Evolutionary conservation across 2,888 invertebrate species (phyloP).

Genomic region (Notodonta ziczac): DNA sequence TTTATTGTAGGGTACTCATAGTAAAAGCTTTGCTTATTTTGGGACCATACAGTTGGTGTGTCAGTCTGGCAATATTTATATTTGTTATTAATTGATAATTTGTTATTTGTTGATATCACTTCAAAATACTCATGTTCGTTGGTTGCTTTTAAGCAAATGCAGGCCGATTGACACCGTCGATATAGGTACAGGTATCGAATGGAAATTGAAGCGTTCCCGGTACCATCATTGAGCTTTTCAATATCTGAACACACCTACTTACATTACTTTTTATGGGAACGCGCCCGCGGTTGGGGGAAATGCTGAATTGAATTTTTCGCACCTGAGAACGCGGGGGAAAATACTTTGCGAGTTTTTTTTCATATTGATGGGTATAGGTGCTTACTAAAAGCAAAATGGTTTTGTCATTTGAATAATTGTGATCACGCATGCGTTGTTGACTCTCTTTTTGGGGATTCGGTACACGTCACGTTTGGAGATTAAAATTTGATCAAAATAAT

Average conservation of each 20-base stretch:
- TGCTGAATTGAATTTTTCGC: background rate
- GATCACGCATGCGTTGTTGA: too few relatives aligned
- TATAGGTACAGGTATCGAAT: background rate
- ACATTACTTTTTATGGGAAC: background rate
- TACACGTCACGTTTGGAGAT: too few relatives aligned
- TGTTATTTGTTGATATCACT: too few relatives aligned
- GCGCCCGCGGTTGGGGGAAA: background rate
- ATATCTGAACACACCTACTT: background rate
- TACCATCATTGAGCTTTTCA: background rate
- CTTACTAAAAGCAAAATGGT: too few relatives aligned
- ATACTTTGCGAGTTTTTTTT: background rate
- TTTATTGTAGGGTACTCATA: too few relatives aligned
- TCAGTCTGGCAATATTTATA: background rate
- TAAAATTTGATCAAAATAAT: too few relatives aligned
- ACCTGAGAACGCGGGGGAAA: background rate
- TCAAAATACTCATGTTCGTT: background rate
- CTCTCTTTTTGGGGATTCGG: too few relatives aligned
- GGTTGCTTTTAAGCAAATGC: conserved; percentile 3
- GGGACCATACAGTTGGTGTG: too few relatives aligned
- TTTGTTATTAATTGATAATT: too few relatives aligned
- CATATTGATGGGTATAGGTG: background rate
- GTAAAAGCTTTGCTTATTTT: too few relatives aligned
- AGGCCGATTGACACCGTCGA: background rate
- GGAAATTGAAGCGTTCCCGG: background rate
- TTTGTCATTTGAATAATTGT: too few relatives aligned